These are phyloP conservation scores for Corythornis vintsioides DNA, from an alignment of 2,113 vertebrate species.

Conservation along the genomic window DNA sequence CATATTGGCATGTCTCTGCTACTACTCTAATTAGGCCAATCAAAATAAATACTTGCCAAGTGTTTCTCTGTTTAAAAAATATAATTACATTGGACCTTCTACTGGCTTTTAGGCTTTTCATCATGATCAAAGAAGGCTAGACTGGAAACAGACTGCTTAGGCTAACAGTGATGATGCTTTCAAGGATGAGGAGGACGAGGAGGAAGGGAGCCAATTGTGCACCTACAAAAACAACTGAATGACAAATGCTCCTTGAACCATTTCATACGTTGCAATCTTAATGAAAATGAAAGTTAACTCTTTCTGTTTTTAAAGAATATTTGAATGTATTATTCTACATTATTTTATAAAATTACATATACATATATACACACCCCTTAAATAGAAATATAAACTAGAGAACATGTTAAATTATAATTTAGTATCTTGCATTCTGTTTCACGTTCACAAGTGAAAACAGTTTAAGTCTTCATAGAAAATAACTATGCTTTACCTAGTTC, in stretches of 20 bases:
- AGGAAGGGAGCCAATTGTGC: neutral
- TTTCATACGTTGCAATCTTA: neutral
- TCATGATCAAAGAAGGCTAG: constrained; percentile 29
- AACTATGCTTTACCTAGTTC: neutral
- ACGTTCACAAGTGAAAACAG: neutral
- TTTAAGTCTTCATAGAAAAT: neutral
- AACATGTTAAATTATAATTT: neutral
- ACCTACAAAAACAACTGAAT: constrained; percentile 36
- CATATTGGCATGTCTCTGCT: neutral
- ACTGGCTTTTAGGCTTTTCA: constrained; percentile 36
- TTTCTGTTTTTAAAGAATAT: neutral
- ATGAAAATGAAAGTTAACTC: constrained; percentile 20
- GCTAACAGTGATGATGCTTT: constrained; percentile 4
- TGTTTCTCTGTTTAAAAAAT: neutral
- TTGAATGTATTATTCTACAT: neutral
- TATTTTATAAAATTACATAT: neutral
- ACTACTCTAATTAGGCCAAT: constrained; percentile 7
- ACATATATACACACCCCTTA: neutral
- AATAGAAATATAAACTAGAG: neutral
- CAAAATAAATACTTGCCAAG: constrained; percentile 37
- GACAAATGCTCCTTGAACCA: neutral
- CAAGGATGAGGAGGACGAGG: neutral
- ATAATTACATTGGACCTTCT: neutral
- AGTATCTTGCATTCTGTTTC: neutral
- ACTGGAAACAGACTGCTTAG: constrained; percentile 4